These are phyloP conservation scores for Linepithema humile DNA, from an alignment of 1,140 invertebrate species.

Conservation along the genomic window DNA sequence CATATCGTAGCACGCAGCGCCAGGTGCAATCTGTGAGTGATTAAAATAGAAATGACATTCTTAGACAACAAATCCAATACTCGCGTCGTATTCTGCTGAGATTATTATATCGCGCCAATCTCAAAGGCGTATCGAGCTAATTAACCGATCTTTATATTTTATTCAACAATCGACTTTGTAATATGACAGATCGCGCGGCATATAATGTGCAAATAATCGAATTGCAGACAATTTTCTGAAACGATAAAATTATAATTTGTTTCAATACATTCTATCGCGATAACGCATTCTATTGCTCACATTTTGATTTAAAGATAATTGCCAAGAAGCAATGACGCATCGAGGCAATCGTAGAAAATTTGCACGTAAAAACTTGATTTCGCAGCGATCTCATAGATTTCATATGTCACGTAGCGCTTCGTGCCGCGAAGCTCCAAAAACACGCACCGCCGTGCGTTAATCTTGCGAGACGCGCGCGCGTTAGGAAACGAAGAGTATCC, in stretches of 20 bases:
- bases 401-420: slow-evolving; percentile 38
- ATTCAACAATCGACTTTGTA: neutral
- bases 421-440: slow-evolving; percentile 57
- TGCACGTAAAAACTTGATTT: neutral
- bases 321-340: slow-evolving; percentile 8
- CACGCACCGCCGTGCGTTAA: slow-evolving; percentile 48
- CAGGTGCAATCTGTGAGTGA: neutral
- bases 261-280: neutral
- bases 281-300: neutral
- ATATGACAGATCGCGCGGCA: neutral
- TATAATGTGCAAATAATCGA: neutral
- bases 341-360: neutral
- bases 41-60: slow-evolving; percentile 22
- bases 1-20: neutral
- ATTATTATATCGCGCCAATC: neutral
- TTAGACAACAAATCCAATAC: neutral
- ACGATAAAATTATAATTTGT: neutral
- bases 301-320: slow-evolving; percentile 19
- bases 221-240: neutral
- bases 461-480: slow-evolving; percentile 59
- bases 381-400: neutral
- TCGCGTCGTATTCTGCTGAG: neutral
- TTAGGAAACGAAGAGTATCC: slow-evolving; percentile 79
- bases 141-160: neutral
- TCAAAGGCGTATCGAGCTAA: neutral